Evolutionary conservation across 2,113 vertebrate genomes (phyloP).

Genomic region (Sander lucioperca): DNA sequence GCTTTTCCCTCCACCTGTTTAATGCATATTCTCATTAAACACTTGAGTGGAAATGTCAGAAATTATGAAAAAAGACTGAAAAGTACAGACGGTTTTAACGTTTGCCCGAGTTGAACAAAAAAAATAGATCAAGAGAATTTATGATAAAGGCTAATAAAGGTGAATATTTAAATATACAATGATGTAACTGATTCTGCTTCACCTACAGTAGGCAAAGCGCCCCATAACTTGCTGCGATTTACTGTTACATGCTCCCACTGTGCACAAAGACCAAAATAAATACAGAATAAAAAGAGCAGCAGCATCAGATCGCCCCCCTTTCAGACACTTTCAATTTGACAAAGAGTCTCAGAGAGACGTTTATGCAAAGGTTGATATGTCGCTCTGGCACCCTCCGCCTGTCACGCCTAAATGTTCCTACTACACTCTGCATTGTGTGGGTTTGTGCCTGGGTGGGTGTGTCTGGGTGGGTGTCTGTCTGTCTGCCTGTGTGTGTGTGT

Average conservation of each 20-base stretch:
- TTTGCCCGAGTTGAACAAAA: neutral
- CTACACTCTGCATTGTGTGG: neutral
- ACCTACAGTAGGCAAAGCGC: too few species aligned
- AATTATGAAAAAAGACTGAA: neutral
- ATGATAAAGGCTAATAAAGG: neutral
- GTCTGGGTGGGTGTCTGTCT: neutral
- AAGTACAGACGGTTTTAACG: neutral
- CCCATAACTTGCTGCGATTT: neutral
- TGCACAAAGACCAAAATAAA: neutral
- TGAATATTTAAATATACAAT: neutral
- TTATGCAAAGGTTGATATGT: conserved; percentile 20
- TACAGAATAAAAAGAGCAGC: neutral
- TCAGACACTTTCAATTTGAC: conserved; percentile 21
- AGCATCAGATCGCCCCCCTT: neutral
- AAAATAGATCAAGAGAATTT: neutral
- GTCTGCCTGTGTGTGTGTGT: neutral
- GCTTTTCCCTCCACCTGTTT: conserved; percentile 15
- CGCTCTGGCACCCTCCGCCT: conserved; percentile 1
- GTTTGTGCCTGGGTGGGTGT: neutral
- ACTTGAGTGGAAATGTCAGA: neutral
- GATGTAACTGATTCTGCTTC: neutral
- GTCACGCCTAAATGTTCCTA: neutral
- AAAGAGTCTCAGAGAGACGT: conserved; percentile 19
- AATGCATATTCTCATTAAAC: neutral
- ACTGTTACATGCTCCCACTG: neutral